Evolutionary conservation across 2,888 invertebrate species (phyloP).

Genomic region (Malthinus seriepunctatus): DNA sequence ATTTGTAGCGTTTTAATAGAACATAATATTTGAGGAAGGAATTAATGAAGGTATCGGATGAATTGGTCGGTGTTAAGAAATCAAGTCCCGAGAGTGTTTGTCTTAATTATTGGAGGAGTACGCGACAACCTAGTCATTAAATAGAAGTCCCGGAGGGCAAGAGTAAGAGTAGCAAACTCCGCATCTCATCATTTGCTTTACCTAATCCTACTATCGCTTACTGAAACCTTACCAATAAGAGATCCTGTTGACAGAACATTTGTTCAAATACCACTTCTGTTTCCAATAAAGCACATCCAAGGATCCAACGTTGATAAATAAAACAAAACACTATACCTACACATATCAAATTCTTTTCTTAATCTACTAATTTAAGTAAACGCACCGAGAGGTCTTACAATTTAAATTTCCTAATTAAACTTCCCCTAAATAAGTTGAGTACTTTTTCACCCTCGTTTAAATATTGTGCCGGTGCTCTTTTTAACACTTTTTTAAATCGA

Average conservation of each 20-base stretch:
- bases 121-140: conserved; percentile 56
- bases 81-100: conserved; percentile 53
- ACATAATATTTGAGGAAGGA: conserved; percentile 25
- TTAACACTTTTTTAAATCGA: too few species aligned
- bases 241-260: conserved; percentile 53
- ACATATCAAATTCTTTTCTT: conserved; percentile 11
- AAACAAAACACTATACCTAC: conserved; percentile 3
- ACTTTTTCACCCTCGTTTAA: too few species aligned
- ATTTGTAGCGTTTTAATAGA: conserved; percentile 27
- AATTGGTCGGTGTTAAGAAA: conserved; percentile 29
- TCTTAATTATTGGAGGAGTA: conserved; percentile 55
- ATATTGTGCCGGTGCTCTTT: too few species aligned
- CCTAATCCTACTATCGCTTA: conserved; percentile 46
- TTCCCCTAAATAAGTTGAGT: too few species aligned
- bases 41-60: conserved; percentile 34
- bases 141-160: conserved; percentile 51
- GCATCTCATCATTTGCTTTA: conserved; percentile 51
- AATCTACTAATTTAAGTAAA: neutral
- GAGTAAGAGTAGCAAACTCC: conserved; percentile 44
- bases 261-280: conserved; percentile 44
- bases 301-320: conserved; percentile 38
- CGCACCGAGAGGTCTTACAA: too few species aligned
- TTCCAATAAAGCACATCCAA: conserved; percentile 39
- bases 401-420: too few species aligned
- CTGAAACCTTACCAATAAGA: conserved; percentile 48